Evolutionary conservation across 2,797 vertebrate genomes (phyloP), one percentile per base, ranked within the genome.

Genomic region (Esox lucius): DNA sequence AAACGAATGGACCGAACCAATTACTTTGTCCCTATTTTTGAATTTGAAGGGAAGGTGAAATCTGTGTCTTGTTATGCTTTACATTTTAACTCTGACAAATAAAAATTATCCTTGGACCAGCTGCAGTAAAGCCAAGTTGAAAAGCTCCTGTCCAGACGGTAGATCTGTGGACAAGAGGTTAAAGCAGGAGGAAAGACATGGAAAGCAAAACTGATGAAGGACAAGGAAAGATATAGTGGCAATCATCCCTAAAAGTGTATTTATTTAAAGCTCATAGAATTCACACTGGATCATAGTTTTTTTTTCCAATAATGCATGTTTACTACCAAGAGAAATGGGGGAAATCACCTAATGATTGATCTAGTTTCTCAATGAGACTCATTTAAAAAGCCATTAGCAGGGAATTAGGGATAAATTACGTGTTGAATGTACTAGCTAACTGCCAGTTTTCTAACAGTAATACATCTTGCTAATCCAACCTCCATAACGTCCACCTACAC

Each of bases 51-150:
- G 68, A n/a, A 67, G 16, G 51, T 67, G 35, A 53, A 15, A 64
- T 4, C 75, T 3, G 1, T 70, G 22, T 49, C 24, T 69, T 26
- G 19, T 81, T 85, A 19, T 70, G 80, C 61, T 81, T 22, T 79
- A 73, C 5, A 33, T 53, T 70, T 68, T 19, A 56, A 56, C 80
- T 77, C 64, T 11, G 22, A 12, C 15, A 65, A 68, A 22, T 17
- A 68, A 67, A 46, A 9, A 22, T n/a, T 39, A 12, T 12, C 66
- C 33, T 68, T 39, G 35, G 35, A 56, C 56, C 1, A 61, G 24
- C 22, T 61, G 56, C 56, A 22, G 9, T 61, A 22, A 61, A 24
- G 24, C 56, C 56, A 11, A 0, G 22, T 61, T n/a, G 56, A 61
- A 61, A 19, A 61, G 56, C 56, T 12, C 22, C 11, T 59, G 56